Conservation (phyloP, 2,797 vertebrate species). For the Megaceryle alcyon region DNA sequence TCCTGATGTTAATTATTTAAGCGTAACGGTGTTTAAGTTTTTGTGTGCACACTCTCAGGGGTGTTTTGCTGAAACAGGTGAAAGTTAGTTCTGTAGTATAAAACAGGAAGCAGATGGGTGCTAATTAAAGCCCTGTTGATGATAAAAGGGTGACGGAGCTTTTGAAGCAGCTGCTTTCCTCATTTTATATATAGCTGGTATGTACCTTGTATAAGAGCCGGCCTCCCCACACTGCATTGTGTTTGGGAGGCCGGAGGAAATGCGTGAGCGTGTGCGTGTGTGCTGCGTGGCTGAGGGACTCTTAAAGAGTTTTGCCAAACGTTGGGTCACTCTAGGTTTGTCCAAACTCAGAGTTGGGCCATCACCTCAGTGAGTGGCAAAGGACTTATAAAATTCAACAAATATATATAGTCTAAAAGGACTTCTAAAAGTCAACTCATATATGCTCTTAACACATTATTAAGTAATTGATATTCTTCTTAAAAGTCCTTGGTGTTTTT, state of each 20-base stretch:
- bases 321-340: too few relatives aligned
- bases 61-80: conserved; percentile 75
- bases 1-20: neutral
- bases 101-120: conserved; percentile 83
- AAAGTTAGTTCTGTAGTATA: conserved; percentile 73
- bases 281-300: conserved; percentile 13
- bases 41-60: neutral
- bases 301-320: too few relatives aligned
- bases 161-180: conserved; percentile 77
- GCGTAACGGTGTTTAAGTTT: neutral
- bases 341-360: too few relatives aligned
- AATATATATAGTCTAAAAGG: too few relatives aligned
- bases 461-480: too few relatives aligned
- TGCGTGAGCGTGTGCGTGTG: conserved; percentile 36
- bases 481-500: too few relatives aligned
- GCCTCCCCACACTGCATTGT: conserved; percentile 42
- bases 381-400: too few relatives aligned
- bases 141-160: conserved; percentile 74
- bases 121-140: conserved; percentile 81
- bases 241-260: conserved; percentile 21
- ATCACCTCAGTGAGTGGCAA: too few relatives aligned
- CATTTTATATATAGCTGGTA: conserved; percentile 68
- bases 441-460: too few relatives aligned
- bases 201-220: neutral
- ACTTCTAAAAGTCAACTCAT: too few relatives aligned